phyloP scores from a whole-genome alignment of 37 sponge, comb jelly and placozoan genomes.

The Beroe forskalii region DNA sequence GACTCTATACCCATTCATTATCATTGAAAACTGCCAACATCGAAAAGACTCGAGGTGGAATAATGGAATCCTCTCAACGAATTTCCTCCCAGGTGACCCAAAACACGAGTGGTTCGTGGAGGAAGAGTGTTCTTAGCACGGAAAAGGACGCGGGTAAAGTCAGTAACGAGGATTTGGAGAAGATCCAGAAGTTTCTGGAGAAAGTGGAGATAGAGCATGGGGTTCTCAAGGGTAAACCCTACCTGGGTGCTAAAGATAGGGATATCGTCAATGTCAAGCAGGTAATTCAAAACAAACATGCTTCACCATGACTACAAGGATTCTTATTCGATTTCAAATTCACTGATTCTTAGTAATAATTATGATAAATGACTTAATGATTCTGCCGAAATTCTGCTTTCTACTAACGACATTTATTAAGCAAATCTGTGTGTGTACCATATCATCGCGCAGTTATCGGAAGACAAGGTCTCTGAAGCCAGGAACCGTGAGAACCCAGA shows the following conservation, averaged over 20 bases:
- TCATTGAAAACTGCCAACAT: too few relatives aligned
- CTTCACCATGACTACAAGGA: too few relatives aligned
- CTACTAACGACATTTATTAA: too few relatives aligned
- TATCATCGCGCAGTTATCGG: background rate
- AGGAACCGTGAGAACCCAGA: conserved; percentile 37
- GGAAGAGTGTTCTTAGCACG: conserved; percentile 36
- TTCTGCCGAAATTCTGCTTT: too few relatives aligned
- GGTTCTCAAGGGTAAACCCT: background rate
- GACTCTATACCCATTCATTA: too few relatives aligned
- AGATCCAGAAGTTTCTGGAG: conserved; percentile 44
- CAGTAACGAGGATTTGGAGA: conserved; percentile 36
- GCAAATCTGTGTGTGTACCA: too few relatives aligned
- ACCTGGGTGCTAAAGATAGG: conserved; percentile 9
- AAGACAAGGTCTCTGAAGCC: background rate
- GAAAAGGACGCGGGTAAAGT: background rate
- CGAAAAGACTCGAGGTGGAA: too few relatives aligned
- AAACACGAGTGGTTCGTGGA: conserved; percentile 23
- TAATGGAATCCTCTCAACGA: too few relatives aligned
- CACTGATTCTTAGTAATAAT: too few relatives aligned
- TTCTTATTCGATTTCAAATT: too few relatives aligned
- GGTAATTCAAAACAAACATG: too few relatives aligned
- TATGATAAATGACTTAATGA: too few relatives aligned
- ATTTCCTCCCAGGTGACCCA: conserved; percentile 12
- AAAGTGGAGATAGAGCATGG: conserved; percentile 36
- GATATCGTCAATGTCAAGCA: background rate